A percentile compares a stretch with the other conserved stretches of the same genome.
Evolutionary conservation across 1,140 invertebrate species (phyloP).

Genomic region (Cyclargus thomasi): DNA sequence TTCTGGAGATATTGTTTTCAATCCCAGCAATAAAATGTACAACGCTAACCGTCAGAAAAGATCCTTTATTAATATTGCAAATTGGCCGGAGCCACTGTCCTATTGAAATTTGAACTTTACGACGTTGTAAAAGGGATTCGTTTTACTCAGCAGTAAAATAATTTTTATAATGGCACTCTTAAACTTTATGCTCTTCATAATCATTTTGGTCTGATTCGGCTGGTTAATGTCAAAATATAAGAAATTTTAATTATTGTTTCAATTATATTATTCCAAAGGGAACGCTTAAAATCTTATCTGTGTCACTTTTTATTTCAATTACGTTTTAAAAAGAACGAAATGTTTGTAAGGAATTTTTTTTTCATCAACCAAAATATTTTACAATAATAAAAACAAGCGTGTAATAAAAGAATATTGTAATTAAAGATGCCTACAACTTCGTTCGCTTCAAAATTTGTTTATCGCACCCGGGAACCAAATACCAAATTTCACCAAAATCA

Average conservation of each 20-base stretch:
- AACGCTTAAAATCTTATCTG: neutral
- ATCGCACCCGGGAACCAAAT: too few relatives aligned
- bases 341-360: neutral
- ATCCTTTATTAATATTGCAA: conserved; percentile 15
- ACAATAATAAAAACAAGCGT: too few relatives aligned
- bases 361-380: too few relatives aligned
- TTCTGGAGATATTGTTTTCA: conserved; percentile 12
- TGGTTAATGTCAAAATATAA: conserved; percentile 6
- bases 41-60: conserved; percentile 15
- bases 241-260: conserved; percentile 10
- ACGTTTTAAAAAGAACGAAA: neutral
- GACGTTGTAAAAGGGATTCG: neutral
- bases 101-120: conserved; percentile 10
- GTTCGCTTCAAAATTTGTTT: too few relatives aligned
- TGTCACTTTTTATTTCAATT: neutral
- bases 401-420: too few relatives aligned
- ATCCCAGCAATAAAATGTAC: conserved; percentile 12
- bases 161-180: conserved; percentile 10
- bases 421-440: too few relatives aligned
- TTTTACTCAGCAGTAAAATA: conserved; percentile 6
- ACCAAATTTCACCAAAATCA: too few relatives aligned
- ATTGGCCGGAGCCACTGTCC: neutral
- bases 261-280: neutral
- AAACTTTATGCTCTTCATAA: conserved; percentile 14
- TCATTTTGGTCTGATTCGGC: conserved; percentile 3